Evolutionary conservation across 2,797 vertebrate species (phyloP), one percentile per base, ranked within the genome.

Genomic region (Scomberomorus guttatus): DNA sequence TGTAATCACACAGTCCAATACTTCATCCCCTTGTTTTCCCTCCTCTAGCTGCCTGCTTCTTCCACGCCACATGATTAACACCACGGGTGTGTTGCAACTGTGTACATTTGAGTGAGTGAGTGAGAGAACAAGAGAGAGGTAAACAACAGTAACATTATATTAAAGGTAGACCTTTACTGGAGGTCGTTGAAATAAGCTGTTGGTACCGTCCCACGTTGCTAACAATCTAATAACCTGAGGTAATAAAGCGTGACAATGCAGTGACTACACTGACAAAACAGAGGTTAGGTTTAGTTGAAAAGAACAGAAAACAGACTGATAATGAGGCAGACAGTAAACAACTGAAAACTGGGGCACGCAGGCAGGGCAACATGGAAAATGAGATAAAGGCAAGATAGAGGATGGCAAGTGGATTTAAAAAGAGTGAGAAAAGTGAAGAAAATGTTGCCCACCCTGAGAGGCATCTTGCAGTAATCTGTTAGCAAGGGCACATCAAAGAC

Each of bases 391-490:
- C 34, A 32, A 52, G 7, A 52, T 42, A 46, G 11, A n/a, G 7
- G 39, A 72, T 48, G 58, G 55, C 9, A 70, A 77, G 17, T 39
- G 61, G 17, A 55, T 79, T 65, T 58, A 14, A 57, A 48, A 54
- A 54, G 15, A 56, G 65, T 20, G 20, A 62, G 50, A 78, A 68
- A 82, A 64, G 48, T n/a, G 1, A 83, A 60, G n/a, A 61, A 78
- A 55, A 3, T 50, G 64, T 68, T 67, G 34, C 89, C 80, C 94
- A 99, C 98, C 97, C 98, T 98, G 6, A 99, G 96, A 84, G 98
- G 97, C 98, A 99, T 99, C 95, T 98, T 99, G 95, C 98, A 99
- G 93, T 99, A 99, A 79, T 99, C 98, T 46, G 95, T 97, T 86
- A 99, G 97, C 81, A 98, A 94, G 8, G 98, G 98, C 74, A 99